Evolutionary conservation across 2,797 vertebrate genomes (phyloP), one percentile per base, ranked within the genome.

Genomic region (Epinephelus awoara): DNA sequence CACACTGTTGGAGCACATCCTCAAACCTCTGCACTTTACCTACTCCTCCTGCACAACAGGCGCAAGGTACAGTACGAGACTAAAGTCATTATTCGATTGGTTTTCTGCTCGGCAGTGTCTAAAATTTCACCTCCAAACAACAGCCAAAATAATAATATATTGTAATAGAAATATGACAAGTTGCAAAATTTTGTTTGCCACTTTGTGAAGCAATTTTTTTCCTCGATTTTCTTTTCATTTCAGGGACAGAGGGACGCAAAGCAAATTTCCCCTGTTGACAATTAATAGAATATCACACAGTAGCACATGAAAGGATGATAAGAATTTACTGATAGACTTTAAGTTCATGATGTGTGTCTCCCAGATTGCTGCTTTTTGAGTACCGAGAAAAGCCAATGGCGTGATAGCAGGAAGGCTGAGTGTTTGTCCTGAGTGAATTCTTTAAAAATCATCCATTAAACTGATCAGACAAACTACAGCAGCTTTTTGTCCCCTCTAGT

Each of bases 11-110:
- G 97, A 99, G 93, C 98, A 99, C 96, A 96, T 97, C 87, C 94
- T 99, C 86, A 99, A 97, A 91, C 98, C 98, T 85, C 95, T 99
- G 97, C 98, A 99, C 97, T 99, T 99, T 98, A 98, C 94, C 3
- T 99, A 98, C 94, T 96, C 91, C 94, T 99, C 98, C 92, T 99
- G 98, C 92, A 95, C 97, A 90, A 95, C 95, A 86, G 96, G 96
- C 90, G 96, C 98, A 92, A 98, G 98, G 98, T 99, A 95, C 47
- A 34, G 54, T 6, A 38, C 3, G 1, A 58, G 17, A 52, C 15
- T 42, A n/a, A 42, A 52, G n/a, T 49, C 1, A 40, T 42, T 8
- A 12, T 74, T 61, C 7, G 8, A 56, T 42, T 13, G 17, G 6
- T 46, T 50, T 9, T 50, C 10, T 34, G 34, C 34, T 8, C 2